A percentile compares a stretch with the other conserved stretches of the same genome.
Evolutionary conservation across 2,888 invertebrate genomes (phyloP).

Genomic region (Chelonus formosanus): DNA sequence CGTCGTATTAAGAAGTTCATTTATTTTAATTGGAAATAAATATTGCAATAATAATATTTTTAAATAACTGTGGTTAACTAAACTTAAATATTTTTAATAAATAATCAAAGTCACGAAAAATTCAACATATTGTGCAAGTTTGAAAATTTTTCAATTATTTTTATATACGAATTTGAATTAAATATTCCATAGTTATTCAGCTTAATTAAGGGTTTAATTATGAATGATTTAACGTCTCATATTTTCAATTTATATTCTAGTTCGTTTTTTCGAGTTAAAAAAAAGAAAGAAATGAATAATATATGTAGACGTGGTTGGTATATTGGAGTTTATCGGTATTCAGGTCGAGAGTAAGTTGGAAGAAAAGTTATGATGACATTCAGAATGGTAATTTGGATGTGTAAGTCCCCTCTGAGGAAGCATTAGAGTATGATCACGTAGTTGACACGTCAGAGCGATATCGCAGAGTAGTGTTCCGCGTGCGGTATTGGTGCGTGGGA

Average conservation of each 20-base stretch:
- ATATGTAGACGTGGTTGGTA: slow-evolving; percentile 20
- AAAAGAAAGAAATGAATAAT: slow-evolving; percentile 23
- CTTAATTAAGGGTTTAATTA: too few species aligned
- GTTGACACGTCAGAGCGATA: slow-evolving; percentile 53
- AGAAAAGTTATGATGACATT: slow-evolving; percentile 36
- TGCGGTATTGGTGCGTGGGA: slow-evolving; percentile 55
- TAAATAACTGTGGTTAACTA: too few species aligned
- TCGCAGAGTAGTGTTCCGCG: slow-evolving; percentile 5
- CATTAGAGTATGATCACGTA: slow-evolving; percentile 62
- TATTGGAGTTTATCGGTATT: slow-evolving; percentile 34
- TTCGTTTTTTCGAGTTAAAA: background rate
- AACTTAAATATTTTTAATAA: too few species aligned
- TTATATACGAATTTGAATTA: too few species aligned
- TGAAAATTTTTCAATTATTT: too few species aligned
- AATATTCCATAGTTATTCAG: too few species aligned
- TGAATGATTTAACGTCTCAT: background rate
- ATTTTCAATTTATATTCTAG: slow-evolving; percentile 5
- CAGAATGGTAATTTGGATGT: slow-evolving; percentile 27
- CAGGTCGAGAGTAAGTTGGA: slow-evolving; percentile 33
- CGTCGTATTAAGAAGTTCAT: too few species aligned
- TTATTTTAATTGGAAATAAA: too few species aligned
- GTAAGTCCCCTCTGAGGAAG: slow-evolving; percentile 25
- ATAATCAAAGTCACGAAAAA: too few species aligned
- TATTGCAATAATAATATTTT: too few species aligned
- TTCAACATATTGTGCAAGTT: too few species aligned